These are phyloP conservation scores for Lithophane semibrunnea DNA, from an alignment of 2,888 invertebrate genomes.

Conservation along the genomic window DNA sequence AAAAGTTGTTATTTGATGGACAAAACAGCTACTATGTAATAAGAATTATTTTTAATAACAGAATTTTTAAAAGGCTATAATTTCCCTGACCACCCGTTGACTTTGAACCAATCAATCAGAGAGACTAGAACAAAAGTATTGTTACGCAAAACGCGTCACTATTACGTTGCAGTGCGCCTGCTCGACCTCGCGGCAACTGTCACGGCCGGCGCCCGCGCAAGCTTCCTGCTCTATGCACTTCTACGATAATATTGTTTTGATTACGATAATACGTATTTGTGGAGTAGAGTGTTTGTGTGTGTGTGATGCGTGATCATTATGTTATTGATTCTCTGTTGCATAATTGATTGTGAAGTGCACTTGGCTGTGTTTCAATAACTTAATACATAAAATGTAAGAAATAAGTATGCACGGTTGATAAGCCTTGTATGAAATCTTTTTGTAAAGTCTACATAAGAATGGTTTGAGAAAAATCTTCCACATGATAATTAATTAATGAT, in stretches of 20 bases:
- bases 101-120: slow-evolving; percentile 41
- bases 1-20: not conserved
- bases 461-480: not conserved
- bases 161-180: slow-evolving; percentile 69
- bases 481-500: not conserved
- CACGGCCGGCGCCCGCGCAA: slow-evolving; percentile 63
- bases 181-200: slow-evolving; percentile 57
- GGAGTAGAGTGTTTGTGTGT: slow-evolving; percentile 46
- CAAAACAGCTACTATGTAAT: not conserved
- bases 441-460: not conserved
- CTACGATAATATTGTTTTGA: slow-evolving; percentile 72
- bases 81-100: slow-evolving; percentile 23
- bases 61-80: not conserved
- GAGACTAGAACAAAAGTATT: slow-evolving; percentile 57
- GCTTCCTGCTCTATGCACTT: slow-evolving; percentile 75
- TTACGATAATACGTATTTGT: slow-evolving; percentile 64
- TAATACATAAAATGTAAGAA: not conserved
- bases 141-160: slow-evolving; percentile 75
- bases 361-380: slow-evolving; percentile 36
- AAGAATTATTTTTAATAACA: not conserved
- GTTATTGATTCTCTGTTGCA: slow-evolving; percentile 56
- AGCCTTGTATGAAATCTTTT: not conserved
- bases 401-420: not conserved
- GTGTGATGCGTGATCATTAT: slow-evolving; percentile 53
- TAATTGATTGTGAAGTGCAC: slow-evolving; percentile 58